Conservation (phyloP, 2,113 vertebrate genomes). For the Microtus oregoni region DNA sequence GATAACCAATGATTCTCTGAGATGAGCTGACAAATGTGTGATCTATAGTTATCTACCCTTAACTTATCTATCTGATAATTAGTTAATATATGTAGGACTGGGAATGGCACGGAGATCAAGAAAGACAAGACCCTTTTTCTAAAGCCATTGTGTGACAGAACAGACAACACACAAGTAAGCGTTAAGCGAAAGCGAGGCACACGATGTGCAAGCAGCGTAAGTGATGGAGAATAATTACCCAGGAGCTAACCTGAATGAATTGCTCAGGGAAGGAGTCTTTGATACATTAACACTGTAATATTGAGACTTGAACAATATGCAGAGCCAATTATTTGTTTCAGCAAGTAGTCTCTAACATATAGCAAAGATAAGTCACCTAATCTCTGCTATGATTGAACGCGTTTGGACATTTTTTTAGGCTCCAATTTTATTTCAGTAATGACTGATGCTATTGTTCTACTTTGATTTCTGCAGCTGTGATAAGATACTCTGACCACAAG, state of each 20-base stretch:
- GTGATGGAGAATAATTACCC: neutral
- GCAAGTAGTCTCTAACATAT: neutral
- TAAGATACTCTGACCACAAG: neutral
- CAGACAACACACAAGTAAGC: neutral
- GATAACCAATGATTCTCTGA: neutral
- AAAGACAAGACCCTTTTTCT: neutral
- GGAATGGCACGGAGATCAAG: neutral
- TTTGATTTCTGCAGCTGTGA: neutral
- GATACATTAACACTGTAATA: neutral
- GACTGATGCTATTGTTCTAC: neutral
- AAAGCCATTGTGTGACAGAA: neutral
- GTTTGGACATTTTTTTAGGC: neutral
- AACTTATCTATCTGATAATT: neutral
- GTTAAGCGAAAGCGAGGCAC: neutral
- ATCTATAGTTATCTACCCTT: neutral
- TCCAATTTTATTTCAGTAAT: neutral
- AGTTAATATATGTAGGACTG: neutral
- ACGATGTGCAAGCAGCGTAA: fast-evolving
- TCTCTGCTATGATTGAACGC: neutral
- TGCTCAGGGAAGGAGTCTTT: neutral
- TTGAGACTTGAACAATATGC: neutral
- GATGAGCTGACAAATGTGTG: neutral
- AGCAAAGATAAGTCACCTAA: constrained; percentile 17
- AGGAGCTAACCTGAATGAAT: neutral
- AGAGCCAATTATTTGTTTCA: neutral